phyloP scores from a whole-genome alignment of 2,113 vertebrate genomes.

The Colaptes auratus region DNA sequence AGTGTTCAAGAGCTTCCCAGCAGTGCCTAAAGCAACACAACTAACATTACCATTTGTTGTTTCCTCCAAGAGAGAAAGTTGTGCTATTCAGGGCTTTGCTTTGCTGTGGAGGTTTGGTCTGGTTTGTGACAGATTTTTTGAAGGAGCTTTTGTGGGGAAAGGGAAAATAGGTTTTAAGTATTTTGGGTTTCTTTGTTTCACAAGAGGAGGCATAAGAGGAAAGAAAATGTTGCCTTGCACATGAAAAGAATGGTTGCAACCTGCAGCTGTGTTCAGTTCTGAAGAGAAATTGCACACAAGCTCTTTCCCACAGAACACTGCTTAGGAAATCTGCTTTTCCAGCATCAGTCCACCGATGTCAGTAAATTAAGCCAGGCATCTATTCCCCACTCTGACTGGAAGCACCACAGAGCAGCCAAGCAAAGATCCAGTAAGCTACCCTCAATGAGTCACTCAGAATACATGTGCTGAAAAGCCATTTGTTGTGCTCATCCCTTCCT shows the following conservation, averaged over 20 bases:
- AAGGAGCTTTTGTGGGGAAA: neutral
- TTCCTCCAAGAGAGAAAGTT: neutral
- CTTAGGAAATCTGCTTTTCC: neutral
- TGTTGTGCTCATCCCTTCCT: neutral
- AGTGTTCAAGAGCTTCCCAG: neutral
- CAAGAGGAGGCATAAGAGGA: neutral
- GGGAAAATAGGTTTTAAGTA: neutral
- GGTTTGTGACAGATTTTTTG: neutral
- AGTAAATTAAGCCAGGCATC: neutral
- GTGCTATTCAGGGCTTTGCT: neutral
- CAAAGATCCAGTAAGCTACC: neutral
- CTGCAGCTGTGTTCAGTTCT: neutral
- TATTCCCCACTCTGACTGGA: neutral
- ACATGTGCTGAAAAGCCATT: neutral
- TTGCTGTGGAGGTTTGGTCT: neutral
- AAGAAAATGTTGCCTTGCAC: neutral
- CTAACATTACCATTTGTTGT: neutral
- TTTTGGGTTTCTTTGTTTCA: neutral
- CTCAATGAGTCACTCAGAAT: neutral
- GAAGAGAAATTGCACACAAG: neutral
- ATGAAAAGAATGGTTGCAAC: neutral
- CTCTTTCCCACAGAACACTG: neutral
- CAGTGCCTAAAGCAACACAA: neutral
- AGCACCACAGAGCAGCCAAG: neutral
- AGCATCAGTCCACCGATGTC: neutral